phyloP scores from a whole-genome alignment of 2,797 vertebrate species.

The Sebastes kiyomatsui region DNA sequence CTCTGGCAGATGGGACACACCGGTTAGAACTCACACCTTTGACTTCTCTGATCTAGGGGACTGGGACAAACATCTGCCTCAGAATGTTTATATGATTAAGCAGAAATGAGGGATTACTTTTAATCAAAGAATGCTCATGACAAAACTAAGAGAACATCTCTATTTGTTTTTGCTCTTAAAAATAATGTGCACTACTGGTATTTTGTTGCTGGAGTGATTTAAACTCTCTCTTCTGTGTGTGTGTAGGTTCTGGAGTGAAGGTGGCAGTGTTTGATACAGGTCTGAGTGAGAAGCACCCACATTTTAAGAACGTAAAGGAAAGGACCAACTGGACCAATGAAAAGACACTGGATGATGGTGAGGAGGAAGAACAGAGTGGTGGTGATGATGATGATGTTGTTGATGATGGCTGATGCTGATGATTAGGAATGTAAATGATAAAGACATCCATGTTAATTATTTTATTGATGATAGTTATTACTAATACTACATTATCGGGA shows the following conservation, averaged over 20 bases:
- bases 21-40: conserved; percentile 73
- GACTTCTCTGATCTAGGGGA: neutral
- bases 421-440: neutral
- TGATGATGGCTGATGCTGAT: neutral
- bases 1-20: conserved; percentile 99
- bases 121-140: neutral
- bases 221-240: neutral
- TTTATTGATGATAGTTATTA: neutral
- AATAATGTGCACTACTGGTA: neutral
- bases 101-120: neutral
- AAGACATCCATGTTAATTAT: neutral
- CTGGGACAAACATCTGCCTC: neutral
- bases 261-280: conserved; percentile 99
- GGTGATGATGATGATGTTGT: neutral
- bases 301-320: conserved; percentile 99
- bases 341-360: conserved; percentile 97
- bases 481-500: neutral
- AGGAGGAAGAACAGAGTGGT: conserved; percentile 52
- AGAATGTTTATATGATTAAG: neutral
- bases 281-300: conserved; percentile 96
- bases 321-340: conserved; percentile 99
- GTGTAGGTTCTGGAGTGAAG: conserved; percentile 92
- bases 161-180: neutral
- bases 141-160: neutral
- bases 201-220: neutral